Conservation (phyloP, 37 sponge, comb jelly and placozoan species). For the Mnemiopsis leidyi region DNA sequence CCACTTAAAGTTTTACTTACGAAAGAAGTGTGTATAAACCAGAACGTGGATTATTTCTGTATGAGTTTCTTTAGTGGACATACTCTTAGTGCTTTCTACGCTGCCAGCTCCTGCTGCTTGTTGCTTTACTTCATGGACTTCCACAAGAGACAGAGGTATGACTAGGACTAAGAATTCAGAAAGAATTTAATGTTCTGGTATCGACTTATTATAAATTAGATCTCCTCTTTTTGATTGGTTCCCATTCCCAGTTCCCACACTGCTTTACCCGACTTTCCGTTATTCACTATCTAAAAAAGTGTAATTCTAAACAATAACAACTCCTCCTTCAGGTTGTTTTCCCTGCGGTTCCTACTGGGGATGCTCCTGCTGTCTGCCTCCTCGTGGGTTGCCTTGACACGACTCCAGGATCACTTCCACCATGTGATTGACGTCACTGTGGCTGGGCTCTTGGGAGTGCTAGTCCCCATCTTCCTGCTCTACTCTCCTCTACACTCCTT, state of each 20-base stretch:
- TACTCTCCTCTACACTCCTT: not conserved
- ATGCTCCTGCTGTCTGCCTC: not conserved
- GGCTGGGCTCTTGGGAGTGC: not conserved
- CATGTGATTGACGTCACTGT: not conserved
- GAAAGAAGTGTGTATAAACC: not conserved
- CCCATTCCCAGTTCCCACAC: no score
- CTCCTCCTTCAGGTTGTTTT: not conserved
- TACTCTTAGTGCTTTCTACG: constrained; percentile 18
- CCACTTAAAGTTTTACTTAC: not conserved
- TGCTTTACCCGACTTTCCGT: not conserved
- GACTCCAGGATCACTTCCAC: constrained; percentile 25
- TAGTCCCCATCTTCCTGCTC: not conserved
- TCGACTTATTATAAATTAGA: not conserved
- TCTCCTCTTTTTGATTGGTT: no score
- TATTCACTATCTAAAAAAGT: no score
- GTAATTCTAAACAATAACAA: not conserved
- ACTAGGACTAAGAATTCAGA: no score
- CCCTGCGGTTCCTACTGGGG: not conserved
- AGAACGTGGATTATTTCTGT: not conserved
- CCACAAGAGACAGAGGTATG: not conserved
- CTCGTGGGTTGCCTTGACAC: not conserved
- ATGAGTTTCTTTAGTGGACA: constrained; percentile 30
- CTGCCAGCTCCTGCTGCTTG: not conserved
- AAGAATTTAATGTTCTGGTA: not conserved
- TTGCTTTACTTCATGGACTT: not conserved